Evolutionary conservation across 2,888 invertebrate species (phyloP), one percentile per base, ranked within the genome.

Genomic region (Lepidochitona cinerea): DNA sequence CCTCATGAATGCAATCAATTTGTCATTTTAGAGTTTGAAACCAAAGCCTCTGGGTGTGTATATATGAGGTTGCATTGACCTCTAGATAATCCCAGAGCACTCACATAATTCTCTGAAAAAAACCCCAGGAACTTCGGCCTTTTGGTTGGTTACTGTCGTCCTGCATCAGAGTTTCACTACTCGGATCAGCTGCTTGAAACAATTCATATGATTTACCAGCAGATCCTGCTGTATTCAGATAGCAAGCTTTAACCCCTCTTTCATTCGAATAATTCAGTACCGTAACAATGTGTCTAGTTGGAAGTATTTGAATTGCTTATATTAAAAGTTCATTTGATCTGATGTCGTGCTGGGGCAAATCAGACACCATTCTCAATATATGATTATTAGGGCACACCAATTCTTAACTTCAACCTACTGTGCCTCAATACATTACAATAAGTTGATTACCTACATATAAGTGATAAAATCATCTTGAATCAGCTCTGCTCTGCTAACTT

Each of bases 211-310:
- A n/a, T 54, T 12, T 18, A 23, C n/a, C 9, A 18, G 7, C 54
- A 18, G n/a, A n/a, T 7, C 23, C 68, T 9, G 37, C 7, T 37
- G 26, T 68, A 73, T 73, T 73, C 2, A 73, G 12, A 59, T 37
- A 59, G n/a, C 68, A 72, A 6, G 72, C 72, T 32, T 33, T 37
- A 26, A 72, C 68, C 18, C 68, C 68, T 37, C 37, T 68, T 49
- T 37, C 35, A 18, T 32, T 23, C n/a, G 66, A 33, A 18, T 18
- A 9, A 41, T 18, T 18, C 41, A 12, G 41, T 12, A 41, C 18
- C 9, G 18, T 12, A n/a, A n/a, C n/a, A n/a, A n/a, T n/a, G n/a
- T n/a, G n/a, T n/a, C n/a, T n/a, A n/a, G n/a, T n/a, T n/a, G n/a
- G n/a, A n/a, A n/a, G n/a, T n/a, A n/a, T n/a, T n/a, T n/a, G n/a